Evolutionary conservation across 2,888 invertebrate species (phyloP), one percentile per base, ranked within the genome.

Genomic region (Lottia gigantea): DNA sequence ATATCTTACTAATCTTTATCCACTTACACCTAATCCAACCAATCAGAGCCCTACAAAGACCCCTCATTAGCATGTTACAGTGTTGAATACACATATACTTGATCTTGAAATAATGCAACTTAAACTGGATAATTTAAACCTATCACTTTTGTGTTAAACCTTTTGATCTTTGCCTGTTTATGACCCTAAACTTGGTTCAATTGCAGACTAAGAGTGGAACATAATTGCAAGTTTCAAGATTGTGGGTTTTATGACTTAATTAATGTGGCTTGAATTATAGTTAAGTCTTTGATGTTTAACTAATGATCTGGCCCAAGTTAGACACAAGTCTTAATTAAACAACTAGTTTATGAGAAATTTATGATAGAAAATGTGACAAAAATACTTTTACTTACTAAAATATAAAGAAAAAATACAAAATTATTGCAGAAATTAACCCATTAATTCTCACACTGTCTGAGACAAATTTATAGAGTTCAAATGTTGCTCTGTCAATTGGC

Each of bases 181-280:
- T 55, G 55, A 55, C 55, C 23, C 23, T 23, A 23, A 55, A 55
- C 2, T 19, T 55, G 19, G 55, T 55, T 19, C 16, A 55, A 55
- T 40, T 40, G 40, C 40, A 40, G 40, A 8, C 40, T 40, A 40
- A 8, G 23, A 55, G 19, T 55, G 23, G 55, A 23, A n/a, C 55
- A 19, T 23, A 23, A 23, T 55, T 55, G 55, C 23, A 55, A 55
- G 19, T 55, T 55, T 55, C 23, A 23, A 23, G 23, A 55, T 40
- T 40, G 40, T 40, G 55, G 23, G 55, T 55, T 55, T 55, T 55
- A 55, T 55, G 55, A 55, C 55, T 55, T 55, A 55, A 55, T 55
- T 19, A 55, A 23, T 12, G 19, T 40, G 19, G 19, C 55, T 55
- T 55, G 23, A 55, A 16, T 55, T 4, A 55, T 19, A 23, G 23